These are phyloP conservation scores for Kryphioiulus occultus DNA, from an alignment of 2,888 invertebrate genomes.

Conservation along the genomic window DNA sequence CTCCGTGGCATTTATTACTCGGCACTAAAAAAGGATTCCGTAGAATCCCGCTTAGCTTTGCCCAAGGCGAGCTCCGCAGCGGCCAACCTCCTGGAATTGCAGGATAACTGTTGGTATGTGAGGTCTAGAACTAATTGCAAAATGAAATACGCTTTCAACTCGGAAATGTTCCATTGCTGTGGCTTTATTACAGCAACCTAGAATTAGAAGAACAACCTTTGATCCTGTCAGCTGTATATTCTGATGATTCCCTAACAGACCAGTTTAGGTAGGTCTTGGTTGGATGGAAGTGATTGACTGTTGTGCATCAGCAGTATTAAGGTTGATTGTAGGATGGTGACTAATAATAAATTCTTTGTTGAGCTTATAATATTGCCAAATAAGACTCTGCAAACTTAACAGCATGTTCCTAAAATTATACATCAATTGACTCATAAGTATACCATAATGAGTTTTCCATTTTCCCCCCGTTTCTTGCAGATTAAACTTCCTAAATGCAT, in stretches of 20 bases:
- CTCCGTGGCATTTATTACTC: conserved; percentile 74
- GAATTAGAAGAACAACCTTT: not conserved
- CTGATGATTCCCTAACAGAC: not conserved
- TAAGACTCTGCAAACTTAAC: too few relatives aligned
- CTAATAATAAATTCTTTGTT: too few relatives aligned
- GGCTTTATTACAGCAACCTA: not conserved
- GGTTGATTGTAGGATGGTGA: too few relatives aligned
- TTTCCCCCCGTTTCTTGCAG: not conserved
- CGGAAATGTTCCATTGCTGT: not conserved
- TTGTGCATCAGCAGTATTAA: too few relatives aligned
- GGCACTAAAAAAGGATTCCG: not conserved
- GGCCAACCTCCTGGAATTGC: not conserved
- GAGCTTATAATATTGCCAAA: too few relatives aligned
- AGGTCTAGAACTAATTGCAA: too few relatives aligned
- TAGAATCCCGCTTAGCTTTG: not conserved
- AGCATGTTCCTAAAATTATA: too few relatives aligned
- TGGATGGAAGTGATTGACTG: too few relatives aligned
- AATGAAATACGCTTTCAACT: not conserved
- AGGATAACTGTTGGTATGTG: not conserved
- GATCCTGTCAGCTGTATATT: not conserved
- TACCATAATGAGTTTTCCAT: not conserved
- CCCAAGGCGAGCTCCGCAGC: not conserved
- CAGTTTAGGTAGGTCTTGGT: not conserved
- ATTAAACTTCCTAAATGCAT: not conserved
- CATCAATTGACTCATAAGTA: too few relatives aligned